Base-by-base conservation (phyloP, 2,888 invertebrate species). In the Empis stercorea region DNA sequence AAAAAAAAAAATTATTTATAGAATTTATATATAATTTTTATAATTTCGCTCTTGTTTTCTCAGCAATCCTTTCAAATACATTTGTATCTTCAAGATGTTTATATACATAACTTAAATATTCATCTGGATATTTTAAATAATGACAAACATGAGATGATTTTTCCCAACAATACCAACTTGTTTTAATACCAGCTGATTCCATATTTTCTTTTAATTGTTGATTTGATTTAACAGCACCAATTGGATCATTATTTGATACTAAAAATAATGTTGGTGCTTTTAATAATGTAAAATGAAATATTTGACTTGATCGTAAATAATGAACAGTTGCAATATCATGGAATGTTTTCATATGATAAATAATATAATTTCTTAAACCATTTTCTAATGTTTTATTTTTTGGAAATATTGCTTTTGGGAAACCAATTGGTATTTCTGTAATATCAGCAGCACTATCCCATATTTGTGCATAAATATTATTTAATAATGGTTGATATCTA, bases 371-470 rank as follows among this genome's bases (percentile, higher is more conserved):
- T 52, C 72, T 68, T 36, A 84, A 68, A 0, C 81, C 78, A 44
- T 72, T 76, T 66, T 81, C 78, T 75, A 84, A 74, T 47, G 81
- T 74, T 47, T 70, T 71, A 65, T 83, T 84, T 56, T 74, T 78
- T 2, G 84, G 84, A 64, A 84, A 84, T n/a, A 84, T 76, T 2
- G 84, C 81, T 30, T 76, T 73, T 1, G 84, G 68, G 30, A 69
- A 46, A 2, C 84, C 84, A 52, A 78, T 72, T 1, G 78, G 73
- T 46, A 84, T 75, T 64, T 84, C 84, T 1, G 80, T 79, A 52
- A 84, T 78, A 62, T 84, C 84, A 1, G 81, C 83, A 0, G 86
- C 87, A 48, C 89, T 89, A 68, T 94, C 93, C 85, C 89, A 92
- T 46, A 92, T 75, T 66, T 93, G 89, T 0, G 88, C 88, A 1